These are phyloP conservation scores for Alethe diademata DNA, from an alignment of 2,113 vertebrate genomes.

Conservation along the genomic window DNA sequence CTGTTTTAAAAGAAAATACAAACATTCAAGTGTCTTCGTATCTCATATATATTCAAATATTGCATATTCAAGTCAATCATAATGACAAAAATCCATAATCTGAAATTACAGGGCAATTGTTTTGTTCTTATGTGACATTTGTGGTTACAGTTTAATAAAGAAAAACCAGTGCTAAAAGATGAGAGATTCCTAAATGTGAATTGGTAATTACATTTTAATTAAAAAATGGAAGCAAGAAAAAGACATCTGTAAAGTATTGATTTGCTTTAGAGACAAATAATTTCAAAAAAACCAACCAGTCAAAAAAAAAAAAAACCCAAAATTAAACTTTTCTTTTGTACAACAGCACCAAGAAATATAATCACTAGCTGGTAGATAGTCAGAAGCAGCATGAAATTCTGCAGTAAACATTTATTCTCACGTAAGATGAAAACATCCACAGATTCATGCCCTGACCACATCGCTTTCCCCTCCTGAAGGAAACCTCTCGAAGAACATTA, in stretches of 20 bases:
- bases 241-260: neutral
- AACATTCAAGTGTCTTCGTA: conserved; percentile 37
- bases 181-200: conserved; percentile 30
- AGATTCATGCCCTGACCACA: neutral
- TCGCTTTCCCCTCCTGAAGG: neutral
- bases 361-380: neutral
- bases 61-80: conserved; percentile 63
- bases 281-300: neutral
- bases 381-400: neutral
- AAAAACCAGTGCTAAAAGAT: conserved; percentile 56
- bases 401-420: neutral
- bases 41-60: conserved; percentile 6
- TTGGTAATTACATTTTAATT: conserved; percentile 50
- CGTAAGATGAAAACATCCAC: neutral
- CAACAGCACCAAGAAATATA: neutral
- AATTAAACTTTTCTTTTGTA: neutral
- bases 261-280: neutral
- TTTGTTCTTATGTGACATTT: conserved; percentile 39
- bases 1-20: conserved; percentile 23
- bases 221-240: conserved; percentile 11
- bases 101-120: conserved; percentile 75
- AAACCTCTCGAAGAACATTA: neutral
- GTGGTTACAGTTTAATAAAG: conserved; percentile 35
- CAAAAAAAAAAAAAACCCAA: neutral
- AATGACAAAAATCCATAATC: conserved; percentile 67